Evolutionary conservation across 92 coral and sea anemone genomes (phyloP), one percentile per base, ranked within the genome.

Genomic region (Zoanthus sansibaricus): DNA sequence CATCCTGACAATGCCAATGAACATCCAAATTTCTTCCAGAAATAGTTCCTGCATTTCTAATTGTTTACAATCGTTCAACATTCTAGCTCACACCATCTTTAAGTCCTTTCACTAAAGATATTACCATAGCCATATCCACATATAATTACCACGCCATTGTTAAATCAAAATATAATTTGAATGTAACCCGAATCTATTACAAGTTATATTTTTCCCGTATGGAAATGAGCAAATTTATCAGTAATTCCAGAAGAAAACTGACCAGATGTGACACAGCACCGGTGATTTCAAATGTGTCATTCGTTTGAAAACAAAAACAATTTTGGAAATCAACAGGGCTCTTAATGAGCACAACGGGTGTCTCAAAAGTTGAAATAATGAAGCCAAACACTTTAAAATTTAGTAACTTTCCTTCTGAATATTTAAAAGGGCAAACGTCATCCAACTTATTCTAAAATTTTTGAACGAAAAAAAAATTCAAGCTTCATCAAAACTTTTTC

Each of bases 311-410:
- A 48, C 33, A 74, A 74, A 74, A 47, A 74, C 32, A 46, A 20
- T 46, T 47, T 18, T 51, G 58, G 58, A 20, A n/a, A 74, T 46
- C 37, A 51, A 74, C 47, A 13, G 37, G 67, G 67, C 15, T 54
- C 42, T 5, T 21, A 76, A 76, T 51, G 47, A 58, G 66, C 82
- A 5, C 82, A 5, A 13, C 21, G 82, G 82, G 66, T 54, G 82
- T 76, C 47, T 25, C 42, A 47, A 25, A 79, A 59, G 72, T 61
- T 30, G 55, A 78, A 58, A 44, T 44, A 45, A 66, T 55, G 74
- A 80, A 80, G 85, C 85, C 73, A 80, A 80, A 79, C 64, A 42
- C 66, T 67, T 67, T 30, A 64, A 66, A 59, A 7, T 61, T 47
- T 61, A 37, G 56, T 42, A 32, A 44, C 83, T 72, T 48, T 42